Evolutionary conservation across 2,113 vertebrate genomes (phyloP), one percentile per base, ranked within the genome.

Genomic region (Eupsittula cactorum): DNA sequence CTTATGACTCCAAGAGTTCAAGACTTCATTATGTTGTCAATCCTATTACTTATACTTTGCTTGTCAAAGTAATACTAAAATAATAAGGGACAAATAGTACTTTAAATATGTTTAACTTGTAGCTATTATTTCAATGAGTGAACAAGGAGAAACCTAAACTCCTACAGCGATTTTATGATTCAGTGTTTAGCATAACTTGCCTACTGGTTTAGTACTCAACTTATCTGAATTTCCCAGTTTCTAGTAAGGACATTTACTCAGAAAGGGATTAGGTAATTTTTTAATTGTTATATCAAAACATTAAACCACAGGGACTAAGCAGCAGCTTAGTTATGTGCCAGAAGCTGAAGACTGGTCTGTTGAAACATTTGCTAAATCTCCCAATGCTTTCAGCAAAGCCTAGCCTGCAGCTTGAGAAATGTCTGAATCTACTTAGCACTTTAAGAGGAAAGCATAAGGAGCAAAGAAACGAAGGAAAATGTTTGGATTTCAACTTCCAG

Each of bases 401-500:
- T 14, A 25, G 29, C 21, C 82, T 88, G 71, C 63, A 88, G 86
- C 75, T 90, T 78, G 76, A 90, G 76, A 93, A 86, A 78, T 0
- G 13, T 41, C 80, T 86, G 90, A 86, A 88, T 93, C 47, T 93
- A 47, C 50, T 93, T 92, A 96, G 86, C 73, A 86, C 92, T 93
- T 90, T 37, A 75, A 64, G 35, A 57, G 35, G 42, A 65, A 96
- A 96, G 70, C 82, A 92, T 67, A 93, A 83, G 88, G 90, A 97
- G 62, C 50, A 83, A 80, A 83, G 85, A 86, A 90, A 83, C 4
- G 31, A 68, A 90, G 64, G 60, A 88, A 91, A 96, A 86, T 75
- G 87, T 94, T 93, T 96, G 85, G 82, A 81, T 92, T 96, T 88
- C 85, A 62, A 31, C 50, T 96, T 93, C 33, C 76, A 86, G 35